Evolutionary conservation across 1,140 invertebrate genomes (phyloP), one percentile per base, ranked within the genome.

Genomic region (Drosophila lacertosa): DNA sequence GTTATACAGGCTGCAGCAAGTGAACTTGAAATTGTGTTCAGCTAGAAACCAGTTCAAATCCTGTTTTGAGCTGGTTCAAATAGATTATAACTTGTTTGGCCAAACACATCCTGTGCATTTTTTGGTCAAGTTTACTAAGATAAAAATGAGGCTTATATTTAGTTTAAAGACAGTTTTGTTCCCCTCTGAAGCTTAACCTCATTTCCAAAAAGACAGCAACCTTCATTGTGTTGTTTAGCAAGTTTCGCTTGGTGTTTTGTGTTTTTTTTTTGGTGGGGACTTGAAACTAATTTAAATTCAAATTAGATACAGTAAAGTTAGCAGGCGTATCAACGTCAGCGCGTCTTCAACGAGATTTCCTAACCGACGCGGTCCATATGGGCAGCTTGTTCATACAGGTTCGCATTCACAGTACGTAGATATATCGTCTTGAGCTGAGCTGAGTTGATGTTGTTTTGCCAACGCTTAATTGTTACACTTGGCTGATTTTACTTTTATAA

Each of bases 381-480:
- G 72, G 64, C 74, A 80, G 63, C 60, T 50, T 54, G 50, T 74
- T 77, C 51, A 59, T 68, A 82, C 68, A 68, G 66, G 62, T 73
- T 63, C 29, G 66, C 33, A 54, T 57, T 55, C 51, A 33, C 15
- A 48, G 35, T 40, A 60, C 54, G 15, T 9, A 45, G 54, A 68
- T 45, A 58, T 33, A 51, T 58, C 45, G 50, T 57, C 54, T 64
- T 55, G 44, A 45, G 63, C 39, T 59, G 58, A 29, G 48, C 60
- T 55, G 44, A 45, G 63, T 44, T 59, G 58, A 29, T 53, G 45
- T 63, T 73, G 73, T 67, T 76, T 63, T 72, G 73, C 80, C 68
- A 77, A 78, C 81, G 81, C 77, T 88, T 88, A 88, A 88, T 88
- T 88, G 82, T 88, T 88, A 88, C 82, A 88, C 82, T 86, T 88